Evolutionary conservation across 2,113 vertebrate species (phyloP).

Genomic region (Gadus chalcogrammus): DNA sequence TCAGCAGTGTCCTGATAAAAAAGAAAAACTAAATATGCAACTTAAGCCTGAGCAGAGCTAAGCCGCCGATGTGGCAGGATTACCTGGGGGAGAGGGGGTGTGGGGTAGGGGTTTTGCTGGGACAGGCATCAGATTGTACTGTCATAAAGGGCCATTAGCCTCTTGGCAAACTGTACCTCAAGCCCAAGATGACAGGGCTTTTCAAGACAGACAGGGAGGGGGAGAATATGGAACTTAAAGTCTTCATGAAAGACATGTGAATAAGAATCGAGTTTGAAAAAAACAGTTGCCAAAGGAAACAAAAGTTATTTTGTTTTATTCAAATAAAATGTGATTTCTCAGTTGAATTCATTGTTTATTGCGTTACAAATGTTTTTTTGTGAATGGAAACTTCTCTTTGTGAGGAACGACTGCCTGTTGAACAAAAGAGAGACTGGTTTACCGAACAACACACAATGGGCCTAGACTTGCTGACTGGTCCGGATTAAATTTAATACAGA

Average conservation of each 20-base stretch:
- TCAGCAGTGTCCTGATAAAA: slow-evolving; percentile 96
- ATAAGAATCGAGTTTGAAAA: slow-evolving; percentile 57
- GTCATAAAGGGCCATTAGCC: slow-evolving; percentile 83
- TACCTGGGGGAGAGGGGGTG: slow-evolving; percentile 66
- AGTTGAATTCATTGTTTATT: too few species aligned
- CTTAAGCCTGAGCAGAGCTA: slow-evolving; percentile 93
- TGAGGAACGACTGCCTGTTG: slow-evolving; percentile 30
- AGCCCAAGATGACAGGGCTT: slow-evolving; percentile 96
- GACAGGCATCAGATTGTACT: slow-evolving; percentile 92
- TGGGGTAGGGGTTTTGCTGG: slow-evolving; percentile 60
- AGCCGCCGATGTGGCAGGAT: slow-evolving; percentile 87
- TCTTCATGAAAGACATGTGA: slow-evolving; percentile 95
- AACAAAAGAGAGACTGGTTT: slow-evolving; percentile 32
- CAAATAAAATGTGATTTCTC: slow-evolving; percentile 7
- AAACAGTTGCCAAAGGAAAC: slow-evolving; percentile 11
- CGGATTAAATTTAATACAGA: slow-evolving; percentile 87
- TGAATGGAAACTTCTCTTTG: slow-evolving; percentile 31
- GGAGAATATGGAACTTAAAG: slow-evolving; percentile 97
- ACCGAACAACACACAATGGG: slow-evolving; percentile 61
- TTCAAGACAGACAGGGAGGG: slow-evolving; percentile 86
- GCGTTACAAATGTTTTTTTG: slow-evolving; percentile 1
- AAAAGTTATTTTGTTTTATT: slow-evolving; percentile 36
- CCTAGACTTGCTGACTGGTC: slow-evolving; percentile 66
- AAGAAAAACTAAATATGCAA: slow-evolving; percentile 91
- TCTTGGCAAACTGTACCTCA: slow-evolving; percentile 90